phyloP scores from a whole-genome alignment of 2,888 invertebrate species.

The Drosophila colorata region DNA sequence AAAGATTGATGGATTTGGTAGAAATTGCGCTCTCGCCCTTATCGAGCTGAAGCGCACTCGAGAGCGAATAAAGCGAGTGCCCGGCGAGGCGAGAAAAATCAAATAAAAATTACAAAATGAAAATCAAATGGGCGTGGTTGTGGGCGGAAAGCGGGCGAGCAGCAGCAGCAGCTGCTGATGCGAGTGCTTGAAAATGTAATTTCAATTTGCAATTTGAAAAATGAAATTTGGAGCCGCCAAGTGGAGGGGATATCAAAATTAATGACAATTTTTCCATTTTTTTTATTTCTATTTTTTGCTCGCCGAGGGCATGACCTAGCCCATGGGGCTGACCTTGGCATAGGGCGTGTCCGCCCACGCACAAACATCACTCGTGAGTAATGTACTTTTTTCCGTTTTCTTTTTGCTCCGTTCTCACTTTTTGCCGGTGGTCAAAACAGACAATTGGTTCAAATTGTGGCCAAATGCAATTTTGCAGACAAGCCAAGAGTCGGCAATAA shows the following conservation, averaged over 20 bases:
- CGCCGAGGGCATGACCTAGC: slow-evolving; percentile 51
- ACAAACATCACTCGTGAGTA: slow-evolving; percentile 29
- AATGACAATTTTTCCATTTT: slow-evolving; percentile 47
- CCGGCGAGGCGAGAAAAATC: slow-evolving; percentile 39
- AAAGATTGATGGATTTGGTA: slow-evolving; percentile 9
- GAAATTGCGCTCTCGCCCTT: slow-evolving; percentile 1
- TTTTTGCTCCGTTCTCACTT: not conserved
- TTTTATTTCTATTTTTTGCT: not conserved
- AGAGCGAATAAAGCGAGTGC: slow-evolving; percentile 28
- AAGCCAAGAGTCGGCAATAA: slow-evolving; percentile 45
- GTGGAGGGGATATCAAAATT: slow-evolving; percentile 54
- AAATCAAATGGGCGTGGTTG: slow-evolving; percentile 36
- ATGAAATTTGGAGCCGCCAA: slow-evolving; percentile 65
- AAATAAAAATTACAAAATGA: slow-evolving; percentile 40
- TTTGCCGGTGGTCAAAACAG: slow-evolving; percentile 12
- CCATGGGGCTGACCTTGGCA: slow-evolving; percentile 47
- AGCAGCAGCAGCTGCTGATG: slow-evolving; percentile 14
- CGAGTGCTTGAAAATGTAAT: slow-evolving; percentile 66
- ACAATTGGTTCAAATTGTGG: slow-evolving; percentile 44
- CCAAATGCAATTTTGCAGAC: slow-evolving; percentile 61
- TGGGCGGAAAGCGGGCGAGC: not conserved
- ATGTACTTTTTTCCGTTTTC: slow-evolving; percentile 11
- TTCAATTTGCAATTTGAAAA: slow-evolving; percentile 76
- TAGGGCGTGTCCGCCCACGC: slow-evolving; percentile 38
- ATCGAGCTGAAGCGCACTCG: slow-evolving; percentile 29